A percentile compares a stretch with the other conserved stretches of the same genome.
These are phyloP conservation scores for Nilaparvata lugens DNA, from an alignment of 1,140 invertebrate genomes.

Conservation along the genomic window DNA sequence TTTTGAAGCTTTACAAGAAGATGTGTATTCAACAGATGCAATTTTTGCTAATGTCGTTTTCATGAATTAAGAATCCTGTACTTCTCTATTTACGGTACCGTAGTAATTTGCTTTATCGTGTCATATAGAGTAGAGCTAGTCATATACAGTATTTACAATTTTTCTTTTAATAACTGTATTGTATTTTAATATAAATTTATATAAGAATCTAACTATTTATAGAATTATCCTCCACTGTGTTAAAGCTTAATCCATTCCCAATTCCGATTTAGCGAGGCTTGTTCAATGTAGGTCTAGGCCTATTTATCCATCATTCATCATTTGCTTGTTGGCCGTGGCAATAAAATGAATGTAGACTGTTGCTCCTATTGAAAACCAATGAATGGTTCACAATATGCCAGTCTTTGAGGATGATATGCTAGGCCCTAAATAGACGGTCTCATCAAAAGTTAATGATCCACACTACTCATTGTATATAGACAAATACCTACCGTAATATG, in stretches of 20 bases:
- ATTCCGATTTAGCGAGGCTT: not conserved
- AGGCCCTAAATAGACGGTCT: too few relatives aligned
- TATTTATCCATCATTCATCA: not conserved
- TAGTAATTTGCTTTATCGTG: conserved; percentile 16
- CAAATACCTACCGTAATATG: too few relatives aligned
- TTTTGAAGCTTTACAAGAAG: conserved; percentile 18
- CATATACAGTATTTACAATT: conserved; percentile 2
- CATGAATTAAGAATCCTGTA: conserved; percentile 12
- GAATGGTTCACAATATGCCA: too few relatives aligned
- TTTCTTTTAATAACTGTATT: conserved; percentile 1
- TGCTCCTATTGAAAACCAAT: too few relatives aligned
- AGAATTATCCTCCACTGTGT: not conserved
- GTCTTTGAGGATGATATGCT: too few relatives aligned
- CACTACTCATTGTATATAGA: too few relatives aligned
- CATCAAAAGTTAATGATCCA: too few relatives aligned
- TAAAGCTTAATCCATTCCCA: not conserved
- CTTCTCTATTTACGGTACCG: not conserved
- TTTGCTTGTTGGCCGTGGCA: not conserved
- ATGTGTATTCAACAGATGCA: conserved; percentile 15
- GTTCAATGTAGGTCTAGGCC: not conserved
- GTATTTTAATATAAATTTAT: conserved; percentile 14
- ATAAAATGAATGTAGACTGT: too few relatives aligned
- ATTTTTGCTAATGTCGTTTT: conserved; percentile 17
- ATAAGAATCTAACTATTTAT: conserved; percentile 1
- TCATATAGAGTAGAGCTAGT: conserved; percentile 14